A percentile compares a stretch with the other conserved stretches of the same genome.
Conservation (phyloP, 2,797 vertebrate genomes). For the Luscinia megarhynchos region DNA sequence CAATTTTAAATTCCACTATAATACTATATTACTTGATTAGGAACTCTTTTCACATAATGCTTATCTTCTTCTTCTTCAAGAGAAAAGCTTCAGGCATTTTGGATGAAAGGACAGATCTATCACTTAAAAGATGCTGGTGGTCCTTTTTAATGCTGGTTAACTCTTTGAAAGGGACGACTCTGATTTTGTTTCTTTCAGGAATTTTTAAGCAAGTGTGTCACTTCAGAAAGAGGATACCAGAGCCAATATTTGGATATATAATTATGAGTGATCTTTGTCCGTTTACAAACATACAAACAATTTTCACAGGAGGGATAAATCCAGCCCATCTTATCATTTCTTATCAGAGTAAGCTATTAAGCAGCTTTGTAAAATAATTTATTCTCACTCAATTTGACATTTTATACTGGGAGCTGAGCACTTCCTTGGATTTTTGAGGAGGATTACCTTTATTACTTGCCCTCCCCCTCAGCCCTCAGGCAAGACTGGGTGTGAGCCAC, state of each 20-base stretch:
- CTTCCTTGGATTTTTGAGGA: neutral
- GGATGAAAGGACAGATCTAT: neutral
- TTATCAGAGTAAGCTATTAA: conserved; percentile 38
- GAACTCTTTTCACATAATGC: neutral
- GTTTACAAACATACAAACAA: neutral
- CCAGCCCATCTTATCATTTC: neutral
- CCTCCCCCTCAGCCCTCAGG: neutral
- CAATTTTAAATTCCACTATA: conserved; percentile 2
- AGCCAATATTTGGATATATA: neutral
- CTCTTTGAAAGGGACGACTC: neutral
- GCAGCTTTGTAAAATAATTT: conserved; percentile 18
- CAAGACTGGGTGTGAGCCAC: neutral
- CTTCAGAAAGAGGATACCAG: neutral
- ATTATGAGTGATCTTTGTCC: neutral
- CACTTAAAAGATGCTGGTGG: neutral
- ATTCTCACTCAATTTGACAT: neutral
- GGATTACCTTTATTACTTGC: neutral
- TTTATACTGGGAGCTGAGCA: neutral
- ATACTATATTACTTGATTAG: neutral
- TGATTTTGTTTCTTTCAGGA: neutral
- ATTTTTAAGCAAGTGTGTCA: neutral
- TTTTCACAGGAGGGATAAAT: conserved; percentile 31
- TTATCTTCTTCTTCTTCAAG: neutral
- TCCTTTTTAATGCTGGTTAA: neutral
- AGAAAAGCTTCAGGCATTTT: conserved; percentile 21